Conservation (phyloP, 2,888 invertebrate species). For the Sinelater perroti region DNA sequence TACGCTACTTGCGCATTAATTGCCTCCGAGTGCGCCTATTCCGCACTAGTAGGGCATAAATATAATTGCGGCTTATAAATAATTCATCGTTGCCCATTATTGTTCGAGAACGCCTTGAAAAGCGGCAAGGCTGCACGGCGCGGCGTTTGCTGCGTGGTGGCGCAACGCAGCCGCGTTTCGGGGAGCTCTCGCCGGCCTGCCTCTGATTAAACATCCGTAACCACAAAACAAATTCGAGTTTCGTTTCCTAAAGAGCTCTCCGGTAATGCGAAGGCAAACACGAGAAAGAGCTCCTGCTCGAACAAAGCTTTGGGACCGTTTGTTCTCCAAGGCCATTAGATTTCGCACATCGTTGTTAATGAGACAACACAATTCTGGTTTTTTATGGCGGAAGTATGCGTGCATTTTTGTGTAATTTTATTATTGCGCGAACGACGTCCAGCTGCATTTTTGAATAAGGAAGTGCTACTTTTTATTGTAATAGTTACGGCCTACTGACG, state of each 20-base stretch:
- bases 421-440: too few species aligned
- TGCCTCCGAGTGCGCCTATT: slow-evolving; percentile 23
- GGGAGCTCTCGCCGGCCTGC: neutral
- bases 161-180: neutral
- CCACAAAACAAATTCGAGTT: slow-evolving; percentile 2
- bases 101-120: slow-evolving; percentile 30
- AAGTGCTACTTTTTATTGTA: too few species aligned
- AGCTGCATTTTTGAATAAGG: too few species aligned
- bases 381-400: too few species aligned
- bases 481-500: too few species aligned
- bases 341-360: neutral
- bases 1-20: slow-evolving; percentile 27
- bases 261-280: neutral
- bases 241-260: neutral
- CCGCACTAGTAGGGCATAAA: slow-evolving; percentile 31
- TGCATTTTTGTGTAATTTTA: too few species aligned
- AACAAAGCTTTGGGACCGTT: neutral
- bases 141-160: slow-evolving; percentile 14
- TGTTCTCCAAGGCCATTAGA: neutral
- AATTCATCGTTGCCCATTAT: slow-evolving; percentile 32
- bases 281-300: neutral
- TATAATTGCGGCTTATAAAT: slow-evolving; percentile 33
- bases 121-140: slow-evolving; percentile 27
- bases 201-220: neutral
- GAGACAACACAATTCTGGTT: neutral